Conservation (phyloP, 2,113 vertebrate genomes). For the Penelope pileata region DNA sequence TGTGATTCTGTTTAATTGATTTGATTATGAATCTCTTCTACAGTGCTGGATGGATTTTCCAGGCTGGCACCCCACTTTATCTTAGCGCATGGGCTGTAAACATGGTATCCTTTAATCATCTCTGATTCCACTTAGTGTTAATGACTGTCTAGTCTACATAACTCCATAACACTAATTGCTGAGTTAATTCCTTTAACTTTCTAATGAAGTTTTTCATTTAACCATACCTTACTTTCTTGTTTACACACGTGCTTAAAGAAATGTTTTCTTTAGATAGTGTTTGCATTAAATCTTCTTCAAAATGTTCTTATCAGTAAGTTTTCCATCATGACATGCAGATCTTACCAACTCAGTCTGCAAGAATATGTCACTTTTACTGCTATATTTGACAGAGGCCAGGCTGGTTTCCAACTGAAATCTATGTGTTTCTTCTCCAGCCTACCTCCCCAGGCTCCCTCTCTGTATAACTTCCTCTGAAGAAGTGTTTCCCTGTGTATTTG, state of each 20-base stretch:
- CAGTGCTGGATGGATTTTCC: background rate
- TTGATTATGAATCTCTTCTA: background rate
- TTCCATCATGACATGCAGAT: background rate
- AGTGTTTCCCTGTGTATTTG: constrained; percentile 25
- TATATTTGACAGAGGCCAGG: constrained; percentile 50
- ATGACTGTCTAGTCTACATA: background rate
- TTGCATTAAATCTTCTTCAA: background rate
- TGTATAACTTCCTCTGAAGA: background rate
- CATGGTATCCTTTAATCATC: background rate
- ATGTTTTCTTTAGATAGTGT: background rate
- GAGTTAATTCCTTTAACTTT: background rate
- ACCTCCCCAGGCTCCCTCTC: background rate
- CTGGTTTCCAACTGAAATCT: constrained; percentile 48
- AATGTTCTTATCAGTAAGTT: background rate
- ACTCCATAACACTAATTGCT: background rate
- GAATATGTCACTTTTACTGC: constrained; percentile 61
- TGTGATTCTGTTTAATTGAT: too few species aligned
- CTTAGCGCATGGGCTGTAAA: background rate
- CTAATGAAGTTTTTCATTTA: background rate
- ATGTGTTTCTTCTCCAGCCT: constrained; percentile 34
- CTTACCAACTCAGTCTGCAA: constrained; percentile 4
- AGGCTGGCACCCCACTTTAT: background rate
- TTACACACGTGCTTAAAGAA: background rate
- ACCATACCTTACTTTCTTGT: background rate
- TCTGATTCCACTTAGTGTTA: background rate